phyloP scores from a whole-genome alignment of 2,888 invertebrate genomes.

The Bombylius discolor region DNA sequence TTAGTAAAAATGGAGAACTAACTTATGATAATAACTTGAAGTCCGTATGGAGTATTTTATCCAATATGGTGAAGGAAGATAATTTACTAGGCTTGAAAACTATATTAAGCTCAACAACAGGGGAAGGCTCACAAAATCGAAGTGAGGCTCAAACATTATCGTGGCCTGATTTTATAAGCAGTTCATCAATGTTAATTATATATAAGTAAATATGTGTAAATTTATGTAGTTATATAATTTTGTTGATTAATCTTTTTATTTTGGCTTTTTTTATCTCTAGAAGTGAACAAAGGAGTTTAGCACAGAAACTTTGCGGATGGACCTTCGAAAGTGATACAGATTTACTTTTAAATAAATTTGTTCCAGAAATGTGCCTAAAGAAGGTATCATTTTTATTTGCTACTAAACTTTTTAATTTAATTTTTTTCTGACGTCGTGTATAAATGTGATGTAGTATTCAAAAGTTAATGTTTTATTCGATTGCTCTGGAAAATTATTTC shows the following conservation, averaged over 20 bases:
- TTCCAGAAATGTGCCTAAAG: conserved; percentile 59
- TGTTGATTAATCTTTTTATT: not conserved
- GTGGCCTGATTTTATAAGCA: conserved; percentile 35
- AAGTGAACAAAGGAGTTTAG: conserved; percentile 63
- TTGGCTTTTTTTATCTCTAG: conserved; percentile 30
- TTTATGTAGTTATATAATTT: too few species aligned
- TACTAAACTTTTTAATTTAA: too few species aligned
- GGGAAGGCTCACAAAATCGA: conserved; percentile 24
- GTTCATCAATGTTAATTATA: conserved; percentile 26
- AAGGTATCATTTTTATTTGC: conserved; percentile 21
- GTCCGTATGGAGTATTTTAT: conserved; percentile 57
- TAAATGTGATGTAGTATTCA: too few species aligned
- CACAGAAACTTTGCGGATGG: conserved; percentile 83
- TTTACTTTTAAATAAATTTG: conserved; percentile 40
- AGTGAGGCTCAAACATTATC: conserved; percentile 29
- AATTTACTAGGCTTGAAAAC: conserved; percentile 42
- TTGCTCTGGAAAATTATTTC: too few species aligned
- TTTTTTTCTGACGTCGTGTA: too few species aligned
- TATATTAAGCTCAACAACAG: conserved; percentile 29
- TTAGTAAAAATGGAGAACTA: conserved; percentile 66
- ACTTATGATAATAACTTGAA: conserved; percentile 61
- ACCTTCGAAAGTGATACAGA: conserved; percentile 59
- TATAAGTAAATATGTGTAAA: conserved; percentile 21
- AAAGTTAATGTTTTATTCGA: too few species aligned
- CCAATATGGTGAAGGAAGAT: conserved; percentile 41